A percentile compares a stretch with the other conserved stretches of the same genome.
phyloP scores from a whole-genome alignment of 2,888 invertebrate species.

The Synergus itoensis region DNA sequence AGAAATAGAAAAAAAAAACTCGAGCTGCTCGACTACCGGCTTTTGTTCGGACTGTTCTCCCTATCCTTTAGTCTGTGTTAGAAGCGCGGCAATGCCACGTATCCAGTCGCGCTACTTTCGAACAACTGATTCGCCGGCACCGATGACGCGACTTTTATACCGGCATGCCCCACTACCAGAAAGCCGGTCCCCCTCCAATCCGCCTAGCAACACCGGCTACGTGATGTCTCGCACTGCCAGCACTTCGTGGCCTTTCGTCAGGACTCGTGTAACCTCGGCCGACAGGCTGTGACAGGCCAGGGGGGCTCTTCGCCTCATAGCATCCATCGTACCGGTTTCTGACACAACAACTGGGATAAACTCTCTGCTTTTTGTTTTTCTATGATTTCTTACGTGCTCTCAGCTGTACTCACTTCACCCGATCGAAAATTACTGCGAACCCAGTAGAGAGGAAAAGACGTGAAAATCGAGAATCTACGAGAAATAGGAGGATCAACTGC shows the following conservation, averaged over 20 bases:
- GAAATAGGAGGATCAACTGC: neutral
- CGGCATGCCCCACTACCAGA: slow-evolving; percentile 53
- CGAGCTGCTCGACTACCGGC: slow-evolving; percentile 27
- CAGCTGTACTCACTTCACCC: neutral
- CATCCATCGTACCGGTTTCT: slow-evolving; percentile 4
- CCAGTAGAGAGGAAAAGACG: neutral
- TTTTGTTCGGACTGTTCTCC: slow-evolving; percentile 9
- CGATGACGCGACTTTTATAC: slow-evolving; percentile 74
- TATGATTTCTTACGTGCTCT: slow-evolving; percentile 20
- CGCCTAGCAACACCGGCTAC: slow-evolving; percentile 76
- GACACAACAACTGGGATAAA: slow-evolving; percentile 8
- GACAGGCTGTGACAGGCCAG: slow-evolving; percentile 30
- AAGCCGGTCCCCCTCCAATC: slow-evolving; percentile 59
- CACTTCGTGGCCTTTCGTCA: slow-evolving; percentile 57
- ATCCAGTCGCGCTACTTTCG: slow-evolving; percentile 51
- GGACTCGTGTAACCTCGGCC: slow-evolving; percentile 54
- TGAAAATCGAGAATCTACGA: neutral
- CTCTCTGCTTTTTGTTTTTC: neutral
- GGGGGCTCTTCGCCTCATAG: neutral
- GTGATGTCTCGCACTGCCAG: slow-evolving; percentile 69
- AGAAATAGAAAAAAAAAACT: slow-evolving; percentile 13
- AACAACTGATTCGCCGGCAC: slow-evolving; percentile 70
- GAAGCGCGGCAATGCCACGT: neutral
- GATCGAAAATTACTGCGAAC: neutral
- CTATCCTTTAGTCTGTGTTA: neutral